phyloP scores from a whole-genome alignment of 2,113 vertebrate species.

The Cercocebus atys region DNA sequence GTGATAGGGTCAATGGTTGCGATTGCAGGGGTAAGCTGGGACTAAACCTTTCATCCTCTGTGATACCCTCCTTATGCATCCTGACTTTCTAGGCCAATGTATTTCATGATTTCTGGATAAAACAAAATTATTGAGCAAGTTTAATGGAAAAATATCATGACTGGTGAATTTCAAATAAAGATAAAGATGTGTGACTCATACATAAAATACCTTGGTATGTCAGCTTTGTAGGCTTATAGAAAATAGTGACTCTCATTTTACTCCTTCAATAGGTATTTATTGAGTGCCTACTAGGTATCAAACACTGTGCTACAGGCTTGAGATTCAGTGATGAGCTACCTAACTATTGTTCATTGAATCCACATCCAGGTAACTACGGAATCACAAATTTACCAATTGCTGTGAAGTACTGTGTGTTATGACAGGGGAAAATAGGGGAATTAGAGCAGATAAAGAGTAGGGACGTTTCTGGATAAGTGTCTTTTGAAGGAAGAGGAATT shows the following conservation, averaged over 20 bases:
- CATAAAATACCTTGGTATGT: not conserved
- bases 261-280: not conserved
- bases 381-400: not conserved
- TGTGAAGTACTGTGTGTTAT: not conserved
- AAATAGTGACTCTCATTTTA: not conserved
- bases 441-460: not conserved
- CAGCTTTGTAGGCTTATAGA: not conserved
- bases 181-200: not conserved
- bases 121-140: not conserved
- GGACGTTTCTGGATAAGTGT: not conserved
- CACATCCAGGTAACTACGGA: not conserved
- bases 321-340: not conserved
- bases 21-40: not conserved
- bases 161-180: not conserved
- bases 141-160: constrained; percentile 20
- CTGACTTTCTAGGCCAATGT: not conserved
- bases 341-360: not conserved
- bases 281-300: not conserved
- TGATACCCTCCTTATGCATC: not conserved
- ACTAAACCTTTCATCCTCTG: not conserved
- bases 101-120: not conserved
- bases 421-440: not conserved
- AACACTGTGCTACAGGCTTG: not conserved
- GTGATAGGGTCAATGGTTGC: accelerated
- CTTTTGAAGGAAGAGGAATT: not conserved